Conservation (phyloP, 2,888 invertebrate species). For the Oligia fasciuncula region DNA sequence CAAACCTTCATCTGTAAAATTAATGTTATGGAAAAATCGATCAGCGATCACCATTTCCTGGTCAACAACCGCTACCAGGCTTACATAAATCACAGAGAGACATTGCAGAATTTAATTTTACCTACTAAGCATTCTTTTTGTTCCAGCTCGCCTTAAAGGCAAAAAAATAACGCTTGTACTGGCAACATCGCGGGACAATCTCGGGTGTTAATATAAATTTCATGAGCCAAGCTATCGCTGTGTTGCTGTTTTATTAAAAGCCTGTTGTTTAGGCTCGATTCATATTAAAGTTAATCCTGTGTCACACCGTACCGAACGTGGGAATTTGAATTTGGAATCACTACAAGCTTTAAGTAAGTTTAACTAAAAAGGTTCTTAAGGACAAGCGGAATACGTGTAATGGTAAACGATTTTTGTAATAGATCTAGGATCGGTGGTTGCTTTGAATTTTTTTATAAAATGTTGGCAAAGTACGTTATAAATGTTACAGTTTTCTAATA, state of each 20-base stretch:
- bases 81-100: constrained; percentile 45
- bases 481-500: no score
- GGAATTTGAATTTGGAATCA: constrained; percentile 61
- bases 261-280: constrained; percentile 76
- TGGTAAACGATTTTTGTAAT: constrained; percentile 26
- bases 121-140: constrained; percentile 64
- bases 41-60: constrained; percentile 5
- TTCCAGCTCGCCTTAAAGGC: constrained; percentile 55
- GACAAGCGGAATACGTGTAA: constrained; percentile 39
- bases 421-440: background rate
- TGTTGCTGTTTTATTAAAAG: constrained; percentile 79
- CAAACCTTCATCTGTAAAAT: background rate
- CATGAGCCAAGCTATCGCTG: constrained; percentile 75
- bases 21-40: constrained; percentile 4
- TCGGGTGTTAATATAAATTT: constrained; percentile 80
- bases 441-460: background rate
- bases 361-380: constrained; percentile 50
- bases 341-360: constrained; percentile 12
- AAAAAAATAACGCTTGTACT: constrained; percentile 65
- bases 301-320: constrained; percentile 68
- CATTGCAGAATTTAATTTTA: constrained; percentile 64
- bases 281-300: constrained; percentile 73
- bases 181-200: constrained; percentile 73
- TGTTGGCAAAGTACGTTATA: background rate
- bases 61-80: constrained; percentile 46